Conservation (phyloP, 2,797 vertebrate species). For the Chelon auratus region DNA sequence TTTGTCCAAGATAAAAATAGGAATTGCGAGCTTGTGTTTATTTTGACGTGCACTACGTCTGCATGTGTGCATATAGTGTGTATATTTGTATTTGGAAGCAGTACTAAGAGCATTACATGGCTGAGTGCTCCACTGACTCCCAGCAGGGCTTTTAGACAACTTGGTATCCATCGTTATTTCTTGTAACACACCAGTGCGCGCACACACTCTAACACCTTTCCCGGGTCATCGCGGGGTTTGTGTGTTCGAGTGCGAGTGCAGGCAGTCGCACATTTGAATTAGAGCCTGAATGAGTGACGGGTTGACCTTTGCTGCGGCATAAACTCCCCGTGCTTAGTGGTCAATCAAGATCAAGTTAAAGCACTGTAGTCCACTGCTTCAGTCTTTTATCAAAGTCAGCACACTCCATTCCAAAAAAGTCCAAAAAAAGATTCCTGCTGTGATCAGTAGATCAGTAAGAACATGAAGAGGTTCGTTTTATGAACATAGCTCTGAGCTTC, state of each 20-base stretch:
- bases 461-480: constrained; percentile 30
- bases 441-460: constrained; percentile 48
- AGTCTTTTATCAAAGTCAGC: constrained; percentile 27
- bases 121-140: constrained; percentile 65
- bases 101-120: constrained; percentile 65
- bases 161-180: constrained; percentile 58
- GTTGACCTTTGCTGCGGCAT: constrained; percentile 40
- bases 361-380: not conserved
- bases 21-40: constrained; percentile 7
- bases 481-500: constrained; percentile 38
- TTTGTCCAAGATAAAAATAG: constrained; percentile 34
- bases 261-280: not conserved
- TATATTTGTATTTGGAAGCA: constrained; percentile 36
- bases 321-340: constrained; percentile 13
- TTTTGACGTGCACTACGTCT: not conserved
- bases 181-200: constrained; percentile 46
- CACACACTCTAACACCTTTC: constrained; percentile 31
- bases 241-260: constrained; percentile 1
- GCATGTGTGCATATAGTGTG: constrained; percentile 3
- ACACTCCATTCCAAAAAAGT: constrained; percentile 42
- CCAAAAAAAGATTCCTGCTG: constrained; percentile 31
- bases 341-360: constrained; percentile 37
- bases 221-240: constrained; percentile 56
- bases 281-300: constrained; percentile 36
- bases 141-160: constrained; percentile 74